Conservation (phyloP, 2,888 invertebrate species). For the Drosophila suboccidentalis region DNA sequence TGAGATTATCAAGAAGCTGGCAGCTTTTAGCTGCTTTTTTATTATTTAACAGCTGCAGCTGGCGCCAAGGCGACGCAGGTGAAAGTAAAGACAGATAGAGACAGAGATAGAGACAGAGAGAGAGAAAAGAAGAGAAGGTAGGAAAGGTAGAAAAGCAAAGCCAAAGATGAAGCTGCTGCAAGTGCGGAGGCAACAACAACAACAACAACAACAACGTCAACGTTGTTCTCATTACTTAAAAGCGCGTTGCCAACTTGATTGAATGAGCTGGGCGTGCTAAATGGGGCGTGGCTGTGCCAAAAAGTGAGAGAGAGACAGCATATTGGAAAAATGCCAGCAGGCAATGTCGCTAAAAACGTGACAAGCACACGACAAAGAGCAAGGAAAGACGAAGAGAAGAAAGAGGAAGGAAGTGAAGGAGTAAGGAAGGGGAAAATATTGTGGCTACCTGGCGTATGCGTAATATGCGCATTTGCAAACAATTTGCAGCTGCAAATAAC, state of each 20-base stretch:
- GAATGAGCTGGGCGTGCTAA: constrained; percentile 53
- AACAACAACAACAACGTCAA: constrained; percentile 3
- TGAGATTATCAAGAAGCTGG: constrained; percentile 50
- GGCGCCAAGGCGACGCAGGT: constrained; percentile 52
- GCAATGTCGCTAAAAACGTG: background rate
- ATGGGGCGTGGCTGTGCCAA: constrained; percentile 3
- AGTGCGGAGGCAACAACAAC: too few species aligned
- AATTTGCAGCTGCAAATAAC: constrained; percentile 28
- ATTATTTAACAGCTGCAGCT: constrained; percentile 54
- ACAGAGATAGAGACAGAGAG: background rate
- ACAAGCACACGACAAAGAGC: background rate
- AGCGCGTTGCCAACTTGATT: constrained; percentile 67
- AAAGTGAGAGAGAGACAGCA: background rate
- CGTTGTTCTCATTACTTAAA: constrained; percentile 74
- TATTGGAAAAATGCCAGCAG: constrained; percentile 30
- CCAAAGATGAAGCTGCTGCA: background rate
- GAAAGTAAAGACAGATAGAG: constrained; percentile 1
- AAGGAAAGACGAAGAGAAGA: too few species aligned
- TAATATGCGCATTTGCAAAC: constrained; percentile 35
- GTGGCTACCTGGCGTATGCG: constrained; percentile 50
- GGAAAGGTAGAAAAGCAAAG: background rate
- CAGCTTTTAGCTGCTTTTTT: constrained; percentile 53
- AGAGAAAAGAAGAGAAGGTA: background rate
- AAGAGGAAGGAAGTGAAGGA: too few species aligned
- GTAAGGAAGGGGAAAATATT: background rate